Evolutionary conservation across 2,113 vertebrate genomes (phyloP).

Genomic region (Coreoperca whiteheadi): DNA sequence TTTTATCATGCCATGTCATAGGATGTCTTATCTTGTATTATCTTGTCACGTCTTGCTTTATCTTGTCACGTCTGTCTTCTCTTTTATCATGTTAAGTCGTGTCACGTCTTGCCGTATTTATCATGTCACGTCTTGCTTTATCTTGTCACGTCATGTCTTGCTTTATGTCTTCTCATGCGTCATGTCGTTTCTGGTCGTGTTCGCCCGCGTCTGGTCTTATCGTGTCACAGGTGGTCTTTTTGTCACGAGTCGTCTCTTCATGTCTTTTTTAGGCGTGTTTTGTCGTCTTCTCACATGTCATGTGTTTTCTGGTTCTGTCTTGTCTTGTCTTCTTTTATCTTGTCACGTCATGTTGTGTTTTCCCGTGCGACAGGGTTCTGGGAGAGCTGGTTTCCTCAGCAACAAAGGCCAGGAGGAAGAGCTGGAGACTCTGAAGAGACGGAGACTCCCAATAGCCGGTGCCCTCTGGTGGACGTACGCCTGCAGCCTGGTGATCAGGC

Average conservation of each 20-base stretch:
- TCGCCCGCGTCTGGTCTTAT: no score
- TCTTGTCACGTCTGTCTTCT: not conserved
- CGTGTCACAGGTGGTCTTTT: not conserved
- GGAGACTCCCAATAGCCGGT: conserved; percentile 72
- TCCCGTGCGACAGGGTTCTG: conserved; percentile 40
- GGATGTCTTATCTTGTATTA: not conserved
- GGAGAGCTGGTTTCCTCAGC: conserved; percentile 40
- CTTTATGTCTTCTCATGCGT: not conserved
- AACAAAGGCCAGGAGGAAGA: conserved; percentile 69
- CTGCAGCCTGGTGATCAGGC: conserved; percentile 77
- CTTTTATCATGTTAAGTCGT: not conserved
- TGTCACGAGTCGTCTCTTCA: not conserved
- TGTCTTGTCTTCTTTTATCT: not conserved
- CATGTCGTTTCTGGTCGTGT: not conserved
- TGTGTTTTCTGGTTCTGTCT: not conserved
- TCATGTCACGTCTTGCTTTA: not conserved
- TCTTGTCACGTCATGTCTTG: not conserved
- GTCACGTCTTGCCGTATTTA: not conserved
- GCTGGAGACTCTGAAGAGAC: conserved; percentile 70
- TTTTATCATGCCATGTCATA: not conserved
- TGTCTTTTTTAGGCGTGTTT: not conserved
- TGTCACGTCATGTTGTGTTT: not conserved
- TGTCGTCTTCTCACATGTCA: no score
- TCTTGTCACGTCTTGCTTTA: not conserved
- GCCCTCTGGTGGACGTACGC: conserved; percentile 83